Evolutionary conservation across 2,888 invertebrate genomes (phyloP).

Genomic region (Oithona nana): DNA sequence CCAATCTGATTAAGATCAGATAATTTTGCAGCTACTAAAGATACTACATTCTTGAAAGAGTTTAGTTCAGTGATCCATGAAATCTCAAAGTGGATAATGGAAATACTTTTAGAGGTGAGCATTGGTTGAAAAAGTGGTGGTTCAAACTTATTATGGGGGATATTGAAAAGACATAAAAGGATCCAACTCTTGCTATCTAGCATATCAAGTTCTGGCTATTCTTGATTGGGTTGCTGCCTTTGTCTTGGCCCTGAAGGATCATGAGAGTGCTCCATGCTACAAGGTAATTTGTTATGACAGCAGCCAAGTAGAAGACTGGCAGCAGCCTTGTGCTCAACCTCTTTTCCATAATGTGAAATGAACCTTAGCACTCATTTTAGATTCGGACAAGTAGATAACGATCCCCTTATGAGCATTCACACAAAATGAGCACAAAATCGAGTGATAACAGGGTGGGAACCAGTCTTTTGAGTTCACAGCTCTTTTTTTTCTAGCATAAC

Average conservation of each 20-base stretch:
- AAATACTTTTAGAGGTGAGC: too few relatives aligned
- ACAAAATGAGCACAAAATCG: not conserved
- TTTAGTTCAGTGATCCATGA: too few relatives aligned
- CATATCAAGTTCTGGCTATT: not conserved
- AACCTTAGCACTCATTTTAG: not conserved
- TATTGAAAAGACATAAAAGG: too few relatives aligned
- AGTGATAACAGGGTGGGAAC: not conserved
- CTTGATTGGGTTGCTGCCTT: not conserved
- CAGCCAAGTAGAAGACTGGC: not conserved
- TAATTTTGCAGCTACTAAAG: not conserved
- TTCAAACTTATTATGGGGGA: too few relatives aligned
- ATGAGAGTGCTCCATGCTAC: not conserved
- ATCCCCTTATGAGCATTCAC: too few relatives aligned
- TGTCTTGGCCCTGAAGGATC: not conserved
- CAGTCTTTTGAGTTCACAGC: not conserved
- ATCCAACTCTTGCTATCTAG: too few relatives aligned
- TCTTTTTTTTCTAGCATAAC: not conserved
- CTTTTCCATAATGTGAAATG: not conserved
- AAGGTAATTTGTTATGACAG: not conserved
- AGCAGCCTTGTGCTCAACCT: too few relatives aligned
- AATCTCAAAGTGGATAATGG: too few relatives aligned
- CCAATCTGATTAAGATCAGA: not conserved
- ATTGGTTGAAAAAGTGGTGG: too few relatives aligned
- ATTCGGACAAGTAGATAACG: too few relatives aligned
- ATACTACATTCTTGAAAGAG: too few relatives aligned